phyloP scores from a whole-genome alignment of 2,888 invertebrate genomes.

The Trissolcus brochymenae region DNA sequence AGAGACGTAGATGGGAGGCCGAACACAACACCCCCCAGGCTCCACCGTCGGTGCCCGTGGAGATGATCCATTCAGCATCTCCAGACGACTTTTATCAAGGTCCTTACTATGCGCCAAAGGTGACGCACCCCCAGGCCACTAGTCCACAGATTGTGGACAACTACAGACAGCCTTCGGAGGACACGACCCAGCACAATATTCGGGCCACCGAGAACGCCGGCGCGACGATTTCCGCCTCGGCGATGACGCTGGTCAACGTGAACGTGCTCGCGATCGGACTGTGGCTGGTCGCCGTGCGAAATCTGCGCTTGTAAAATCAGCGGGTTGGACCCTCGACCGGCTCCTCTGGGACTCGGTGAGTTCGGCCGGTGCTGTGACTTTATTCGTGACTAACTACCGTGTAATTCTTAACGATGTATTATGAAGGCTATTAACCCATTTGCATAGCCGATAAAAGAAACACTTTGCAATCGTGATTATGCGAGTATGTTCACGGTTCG shows the following conservation, averaged over 20 bases:
- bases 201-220: neutral
- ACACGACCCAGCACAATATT: slow-evolving; percentile 4
- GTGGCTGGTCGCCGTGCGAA: slow-evolving; percentile 22
- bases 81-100: slow-evolving; percentile 54
- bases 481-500: slow-evolving; percentile 29
- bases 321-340: slow-evolving; percentile 1
- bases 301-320: slow-evolving; percentile 20
- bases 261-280: slow-evolving; percentile 5
- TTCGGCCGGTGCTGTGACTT: slow-evolving; percentile 45
- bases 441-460: slow-evolving; percentile 50
- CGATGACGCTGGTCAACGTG: slow-evolving; percentile 15
- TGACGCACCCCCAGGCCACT: slow-evolving; percentile 54
- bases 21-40: slow-evolving; percentile 23
- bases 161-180: slow-evolving; percentile 58
- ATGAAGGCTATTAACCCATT: slow-evolving; percentile 57
- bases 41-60: slow-evolving; percentile 29
- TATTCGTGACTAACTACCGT: slow-evolving; percentile 56
- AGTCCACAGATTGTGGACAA: slow-evolving; percentile 60
- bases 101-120: slow-evolving; percentile 55
- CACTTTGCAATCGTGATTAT: slow-evolving; percentile 42
- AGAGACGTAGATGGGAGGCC: slow-evolving; percentile 17
- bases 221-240: slow-evolving; percentile 33
- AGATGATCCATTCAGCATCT: slow-evolving; percentile 47
- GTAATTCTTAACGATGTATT: slow-evolving; percentile 51
- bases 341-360: slow-evolving; percentile 30